A percentile compares a stretch with the other conserved stretches of the same genome.
Conservation (phyloP, 2,113 vertebrate species). For the Brachionichthys hirsutus region DNA sequence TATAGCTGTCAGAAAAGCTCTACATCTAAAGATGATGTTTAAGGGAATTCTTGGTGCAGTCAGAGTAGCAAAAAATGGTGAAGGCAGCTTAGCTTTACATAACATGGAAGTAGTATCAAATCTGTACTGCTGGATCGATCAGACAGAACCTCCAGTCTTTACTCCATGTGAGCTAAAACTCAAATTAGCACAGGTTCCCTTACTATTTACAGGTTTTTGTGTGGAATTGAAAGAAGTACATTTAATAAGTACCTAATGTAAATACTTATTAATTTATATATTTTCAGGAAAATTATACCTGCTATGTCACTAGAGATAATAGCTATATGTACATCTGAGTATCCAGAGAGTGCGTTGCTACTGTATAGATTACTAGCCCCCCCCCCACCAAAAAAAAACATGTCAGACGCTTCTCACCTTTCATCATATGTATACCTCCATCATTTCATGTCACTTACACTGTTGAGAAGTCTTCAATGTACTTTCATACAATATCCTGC, state of each 20-base stretch:
- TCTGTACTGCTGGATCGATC: constrained; percentile 37
- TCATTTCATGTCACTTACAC: not conserved
- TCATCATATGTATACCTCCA: not conserved
- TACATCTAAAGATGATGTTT: constrained; percentile 14
- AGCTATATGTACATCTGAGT: too few species aligned
- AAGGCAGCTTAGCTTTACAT: constrained; percentile 18
- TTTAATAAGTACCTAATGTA: too few species aligned
- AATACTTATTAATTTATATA: too few species aligned
- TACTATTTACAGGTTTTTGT: not conserved
- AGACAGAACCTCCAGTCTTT: constrained; percentile 13
- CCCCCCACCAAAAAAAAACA: too few species aligned
- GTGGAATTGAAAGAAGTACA: too few species aligned
- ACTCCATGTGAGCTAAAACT: constrained; percentile 19
- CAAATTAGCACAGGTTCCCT: constrained; percentile 2
- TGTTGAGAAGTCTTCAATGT: not conserved
- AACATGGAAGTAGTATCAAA: constrained; percentile 11
- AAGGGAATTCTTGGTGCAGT: constrained; percentile 21
- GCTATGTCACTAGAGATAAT: too few species aligned
- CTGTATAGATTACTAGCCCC: too few species aligned
- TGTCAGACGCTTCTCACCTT: too few species aligned
- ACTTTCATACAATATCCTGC: too few species aligned
- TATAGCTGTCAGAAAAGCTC: constrained; percentile 13
- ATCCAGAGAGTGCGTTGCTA: too few species aligned
- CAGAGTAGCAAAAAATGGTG: constrained; percentile 11
- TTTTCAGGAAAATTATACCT: too few species aligned